Percentiles rank a stretch among this genome's conserved stretches.
Evolutionary conservation across 53 echinoderm and acorn worm species (phyloP).

Genomic region (Henricia sp.): DNA sequence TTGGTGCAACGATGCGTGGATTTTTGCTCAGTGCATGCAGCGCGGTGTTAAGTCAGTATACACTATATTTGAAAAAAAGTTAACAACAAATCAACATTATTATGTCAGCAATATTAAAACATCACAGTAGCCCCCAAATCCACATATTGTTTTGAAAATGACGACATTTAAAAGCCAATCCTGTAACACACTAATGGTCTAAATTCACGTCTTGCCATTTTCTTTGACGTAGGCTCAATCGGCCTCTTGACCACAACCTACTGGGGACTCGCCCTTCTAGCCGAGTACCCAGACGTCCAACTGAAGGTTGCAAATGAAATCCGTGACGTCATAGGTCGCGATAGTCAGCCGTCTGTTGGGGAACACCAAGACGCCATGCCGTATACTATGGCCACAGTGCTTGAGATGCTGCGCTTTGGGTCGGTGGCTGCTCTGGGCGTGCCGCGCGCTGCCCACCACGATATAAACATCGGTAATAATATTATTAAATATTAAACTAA

Average conservation of each 20-base stretch:
- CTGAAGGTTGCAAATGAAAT: conserved; percentile 69
- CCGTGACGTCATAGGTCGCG: conserved; percentile 66
- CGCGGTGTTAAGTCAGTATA: too few species aligned
- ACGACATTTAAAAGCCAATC: too few species aligned
- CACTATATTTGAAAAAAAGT: too few species aligned
- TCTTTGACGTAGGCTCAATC: conserved; percentile 21
- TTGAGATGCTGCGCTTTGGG: conserved; percentile 73
- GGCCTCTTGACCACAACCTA: conserved; percentile 62
- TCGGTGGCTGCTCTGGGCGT: conserved; percentile 69
- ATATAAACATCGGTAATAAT: conserved; percentile 62
- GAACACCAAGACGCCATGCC: conserved; percentile 73
- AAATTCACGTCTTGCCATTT: too few species aligned
- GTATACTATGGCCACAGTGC: conserved; percentile 68
- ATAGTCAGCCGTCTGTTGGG: conserved; percentile 60
- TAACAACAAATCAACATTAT: too few species aligned
- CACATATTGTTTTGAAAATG: too few species aligned
- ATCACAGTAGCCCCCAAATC: too few species aligned
- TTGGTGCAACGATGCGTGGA: too few species aligned
- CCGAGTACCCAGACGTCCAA: conserved; percentile 77
- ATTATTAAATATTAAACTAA: too few species aligned
- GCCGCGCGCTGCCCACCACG: conserved; percentile 70
- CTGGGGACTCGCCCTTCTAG: conserved; percentile 77
- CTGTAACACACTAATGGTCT: too few species aligned
- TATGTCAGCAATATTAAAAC: too few species aligned
- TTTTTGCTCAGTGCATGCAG: too few species aligned